Percentiles rank a stretch among this genome's conserved stretches.
phyloP scores from a whole-genome alignment of 2,113 vertebrate species.

The Saguinus imperator region DNA sequence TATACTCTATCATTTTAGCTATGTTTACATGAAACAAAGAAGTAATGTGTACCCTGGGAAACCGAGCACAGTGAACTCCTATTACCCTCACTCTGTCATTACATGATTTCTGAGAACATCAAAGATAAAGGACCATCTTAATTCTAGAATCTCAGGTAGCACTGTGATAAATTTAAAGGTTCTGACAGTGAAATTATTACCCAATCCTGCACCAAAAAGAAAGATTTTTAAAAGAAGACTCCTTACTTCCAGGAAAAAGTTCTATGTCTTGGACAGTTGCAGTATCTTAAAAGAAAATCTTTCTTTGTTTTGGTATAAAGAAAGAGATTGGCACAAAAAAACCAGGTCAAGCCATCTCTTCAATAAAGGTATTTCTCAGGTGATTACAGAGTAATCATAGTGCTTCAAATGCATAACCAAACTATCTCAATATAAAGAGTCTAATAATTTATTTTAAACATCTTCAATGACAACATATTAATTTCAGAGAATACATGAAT shows the following conservation, averaged over 20 bases:
- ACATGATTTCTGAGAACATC: neutral
- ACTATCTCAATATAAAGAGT: neutral
- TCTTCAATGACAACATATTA: neutral
- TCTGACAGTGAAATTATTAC: neutral
- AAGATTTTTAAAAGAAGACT: neutral
- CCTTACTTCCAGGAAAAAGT: neutral
- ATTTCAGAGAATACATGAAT: neutral
- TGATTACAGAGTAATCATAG: neutral
- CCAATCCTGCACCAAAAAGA: neutral
- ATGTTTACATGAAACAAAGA: conserved; percentile 15
- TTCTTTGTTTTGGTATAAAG: neutral
- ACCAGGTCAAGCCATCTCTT: neutral
- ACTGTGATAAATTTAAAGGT: neutral
- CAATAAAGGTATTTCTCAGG: neutral
- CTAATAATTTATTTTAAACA: neutral
- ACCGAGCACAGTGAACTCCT: neutral
- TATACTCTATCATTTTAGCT: conserved; percentile 39
- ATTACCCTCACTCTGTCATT: neutral
- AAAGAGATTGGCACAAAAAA: neutral
- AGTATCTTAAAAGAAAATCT: neutral
- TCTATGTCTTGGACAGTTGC: neutral
- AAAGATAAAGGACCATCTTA: neutral
- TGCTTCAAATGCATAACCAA: neutral
- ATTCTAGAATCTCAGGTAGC: neutral
- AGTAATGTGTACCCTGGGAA: neutral